Conservation (phyloP, 2,113 vertebrate species). For the Tangachromis dhanisi region DNA sequence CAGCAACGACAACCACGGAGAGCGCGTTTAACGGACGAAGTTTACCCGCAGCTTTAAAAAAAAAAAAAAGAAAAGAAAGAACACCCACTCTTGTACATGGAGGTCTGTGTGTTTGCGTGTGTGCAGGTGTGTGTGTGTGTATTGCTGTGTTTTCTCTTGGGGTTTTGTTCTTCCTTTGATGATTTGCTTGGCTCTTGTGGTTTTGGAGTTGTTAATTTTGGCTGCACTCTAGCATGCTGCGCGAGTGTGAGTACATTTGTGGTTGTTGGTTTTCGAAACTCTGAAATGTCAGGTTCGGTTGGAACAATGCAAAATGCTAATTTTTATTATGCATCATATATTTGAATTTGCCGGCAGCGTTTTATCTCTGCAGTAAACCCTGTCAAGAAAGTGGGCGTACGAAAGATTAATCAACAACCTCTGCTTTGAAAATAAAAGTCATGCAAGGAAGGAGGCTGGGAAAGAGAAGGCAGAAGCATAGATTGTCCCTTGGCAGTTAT, state of each 20-base stretch:
- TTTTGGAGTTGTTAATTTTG: conserved; percentile 33
- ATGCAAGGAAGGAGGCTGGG: neutral
- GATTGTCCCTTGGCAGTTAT: neutral
- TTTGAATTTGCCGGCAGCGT: neutral
- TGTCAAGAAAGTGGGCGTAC: neutral
- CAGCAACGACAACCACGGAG: conserved; percentile 23
- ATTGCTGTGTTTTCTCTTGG: conserved; percentile 12
- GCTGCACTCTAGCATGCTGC: conserved; percentile 51
- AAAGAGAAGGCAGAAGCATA: neutral
- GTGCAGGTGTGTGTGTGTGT: neutral
- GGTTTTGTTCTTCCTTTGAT: neutral
- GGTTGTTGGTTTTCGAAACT: neutral
- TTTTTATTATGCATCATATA: neutral
- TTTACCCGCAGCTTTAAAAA: conserved; percentile 44
- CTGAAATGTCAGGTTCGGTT: conserved; percentile 8
- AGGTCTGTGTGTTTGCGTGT: conserved; percentile 42
- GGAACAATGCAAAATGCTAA: conserved; percentile 10
- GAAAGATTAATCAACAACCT: neutral
- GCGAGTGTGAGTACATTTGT: neutral
- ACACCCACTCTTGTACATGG: conserved; percentile 25
- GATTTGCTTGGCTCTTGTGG: conserved; percentile 24
- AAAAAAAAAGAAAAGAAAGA: neutral
- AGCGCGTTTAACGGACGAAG: conserved; percentile 46
- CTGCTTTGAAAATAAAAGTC: neutral
- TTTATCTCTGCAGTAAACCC: neutral